Conservation (phyloP, 2,797 vertebrate species). For the Crenichthys baileyi region DNA sequence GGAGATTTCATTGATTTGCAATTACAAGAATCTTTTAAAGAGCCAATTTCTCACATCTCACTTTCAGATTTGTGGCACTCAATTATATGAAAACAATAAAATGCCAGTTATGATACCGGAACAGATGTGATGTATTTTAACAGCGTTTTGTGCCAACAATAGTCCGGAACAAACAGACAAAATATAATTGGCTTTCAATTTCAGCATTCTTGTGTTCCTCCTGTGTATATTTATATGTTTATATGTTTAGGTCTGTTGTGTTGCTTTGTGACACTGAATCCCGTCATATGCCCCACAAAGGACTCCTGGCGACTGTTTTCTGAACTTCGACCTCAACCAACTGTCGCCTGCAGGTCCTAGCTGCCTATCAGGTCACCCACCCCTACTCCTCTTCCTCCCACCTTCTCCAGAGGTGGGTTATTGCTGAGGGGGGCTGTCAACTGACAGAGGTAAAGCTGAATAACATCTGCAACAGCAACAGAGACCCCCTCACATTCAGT, state of each 20-base stretch:
- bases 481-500: slow-evolving; percentile 28
- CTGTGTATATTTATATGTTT: not conserved
- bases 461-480: slow-evolving; percentile 19
- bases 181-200: not conserved
- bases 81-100: not conserved
- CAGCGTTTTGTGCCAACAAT: not conserved
- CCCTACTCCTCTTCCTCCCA: not conserved
- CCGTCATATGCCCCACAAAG: slow-evolving; percentile 19
- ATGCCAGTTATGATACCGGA: not conserved
- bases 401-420: slow-evolving; percentile 30
- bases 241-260: slow-evolving; percentile 4
- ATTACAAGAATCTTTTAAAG: not conserved
- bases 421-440: slow-evolving; percentile 54
- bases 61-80: not conserved
- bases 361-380: slow-evolving; percentile 43
- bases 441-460: slow-evolving; percentile 63
- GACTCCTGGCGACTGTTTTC: slow-evolving; percentile 18
- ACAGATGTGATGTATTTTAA: not conserved
- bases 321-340: slow-evolving; percentile 51
- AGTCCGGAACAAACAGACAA: no score
- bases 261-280: slow-evolving; percentile 15
- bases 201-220: not conserved
- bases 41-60: not conserved
- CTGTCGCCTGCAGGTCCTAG: slow-evolving; percentile 57
- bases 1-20: not conserved